Evolutionary conservation across 2,888 invertebrate species (phyloP), one percentile per base, ranked within the genome.

Genomic region (Drosophila anceps): DNA sequence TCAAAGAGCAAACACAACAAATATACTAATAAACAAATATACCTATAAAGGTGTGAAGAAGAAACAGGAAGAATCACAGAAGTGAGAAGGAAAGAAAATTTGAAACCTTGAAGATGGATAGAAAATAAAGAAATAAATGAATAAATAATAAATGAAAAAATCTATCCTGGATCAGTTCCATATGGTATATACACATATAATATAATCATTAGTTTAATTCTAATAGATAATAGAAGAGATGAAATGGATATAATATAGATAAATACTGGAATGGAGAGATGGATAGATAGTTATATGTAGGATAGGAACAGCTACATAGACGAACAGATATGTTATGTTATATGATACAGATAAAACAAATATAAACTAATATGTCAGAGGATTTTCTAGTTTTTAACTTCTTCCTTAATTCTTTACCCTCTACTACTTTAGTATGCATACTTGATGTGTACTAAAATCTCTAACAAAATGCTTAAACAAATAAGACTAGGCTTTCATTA

Each of bases 21-120:
- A 44, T 39, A 66, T 69, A 75, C 58, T 61, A 54, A n/a, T 37
- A 46, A 12, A 24, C 15, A 53, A n/a, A 53, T n/a, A 37, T 13
- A 0, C 8, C 27, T 29, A 29, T 46, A 24, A 24, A 20, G 5
- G 4, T 2, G 13, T 24, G 24, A 24, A 24, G 24, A 31, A 31
- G 7, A 31, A 31, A 1, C 5, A 8, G 1, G 7, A 31, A 31
- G 29, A 31, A 31, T 6, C 5, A 31, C 5, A 31, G 29, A 31
- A 8, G 29, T 7, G 8, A 5, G 29, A 31, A 31, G 7, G 29
- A 7, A 8, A 31, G 29, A 31, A 8, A 31, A 31, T 6, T 31
- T 4, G 7, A 6, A 7, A 31, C 7, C 29, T 31, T 31, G 8
- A 31, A 31, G 29, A 31, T 31, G 7, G 29, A 8, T 31, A 31